Percentiles rank a stretch among this genome's conserved stretches.
These are phyloP conservation scores for Vireo griseus DNA, from an alignment of 2,797 vertebrate species.

Conservation along the genomic window DNA sequence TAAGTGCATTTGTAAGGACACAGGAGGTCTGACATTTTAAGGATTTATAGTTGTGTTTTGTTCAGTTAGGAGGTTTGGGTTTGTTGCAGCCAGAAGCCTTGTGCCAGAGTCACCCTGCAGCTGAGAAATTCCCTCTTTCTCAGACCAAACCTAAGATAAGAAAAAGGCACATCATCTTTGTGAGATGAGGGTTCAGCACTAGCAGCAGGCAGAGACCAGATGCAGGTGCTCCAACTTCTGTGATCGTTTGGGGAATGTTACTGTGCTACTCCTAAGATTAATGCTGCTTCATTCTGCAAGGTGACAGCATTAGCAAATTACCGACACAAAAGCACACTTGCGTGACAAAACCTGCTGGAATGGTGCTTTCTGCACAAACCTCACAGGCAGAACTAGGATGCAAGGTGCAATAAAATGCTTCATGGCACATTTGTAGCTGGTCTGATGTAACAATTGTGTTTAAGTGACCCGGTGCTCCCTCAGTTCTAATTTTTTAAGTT, in stretches of 20 bases:
- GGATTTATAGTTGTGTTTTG: neutral
- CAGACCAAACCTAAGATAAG: neutral
- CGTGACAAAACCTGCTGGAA: conserved; percentile 13
- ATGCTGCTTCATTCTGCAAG: neutral
- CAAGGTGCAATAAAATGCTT: neutral
- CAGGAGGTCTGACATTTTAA: neutral
- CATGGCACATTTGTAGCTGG: neutral
- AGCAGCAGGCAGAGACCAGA: neutral
- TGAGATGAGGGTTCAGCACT: neutral
- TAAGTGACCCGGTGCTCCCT: neutral
- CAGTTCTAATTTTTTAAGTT: neutral
- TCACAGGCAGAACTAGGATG: neutral
- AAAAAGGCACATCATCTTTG: neutral
- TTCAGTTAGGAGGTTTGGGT: neutral
- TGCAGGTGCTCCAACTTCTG: neutral
- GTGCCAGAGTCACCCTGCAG: neutral
- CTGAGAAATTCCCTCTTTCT: neutral
- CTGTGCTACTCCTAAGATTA: neutral
- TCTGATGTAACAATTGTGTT: neutral
- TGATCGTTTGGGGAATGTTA: neutral
- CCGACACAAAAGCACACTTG: neutral
- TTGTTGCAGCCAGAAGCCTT: neutral
- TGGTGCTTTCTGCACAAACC: neutral
- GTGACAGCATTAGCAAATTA: neutral
- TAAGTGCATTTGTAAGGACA: neutral